These are phyloP conservation scores for Oenanthe melanoleuca DNA, from an alignment of 2,113 vertebrate species.

Conservation along the genomic window DNA sequence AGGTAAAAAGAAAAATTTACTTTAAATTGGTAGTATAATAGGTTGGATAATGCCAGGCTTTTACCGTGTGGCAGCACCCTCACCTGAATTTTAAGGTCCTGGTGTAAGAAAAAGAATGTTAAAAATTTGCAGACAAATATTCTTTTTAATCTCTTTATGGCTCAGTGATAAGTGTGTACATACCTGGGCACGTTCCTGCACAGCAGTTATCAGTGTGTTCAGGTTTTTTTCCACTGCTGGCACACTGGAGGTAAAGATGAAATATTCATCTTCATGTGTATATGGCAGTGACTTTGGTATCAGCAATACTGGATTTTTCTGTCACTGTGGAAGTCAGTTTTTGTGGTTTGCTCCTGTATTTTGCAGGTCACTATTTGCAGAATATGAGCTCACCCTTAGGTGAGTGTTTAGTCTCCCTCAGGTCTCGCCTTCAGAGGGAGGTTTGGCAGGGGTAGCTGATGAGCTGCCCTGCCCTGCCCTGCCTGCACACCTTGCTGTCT, in stretches of 20 bases:
- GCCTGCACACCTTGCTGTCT: neutral
- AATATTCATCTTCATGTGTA: neutral
- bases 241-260: neutral
- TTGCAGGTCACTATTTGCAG: neutral
- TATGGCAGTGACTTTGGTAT: neutral
- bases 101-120: neutral
- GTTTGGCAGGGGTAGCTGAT: neutral
- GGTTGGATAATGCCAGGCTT: neutral
- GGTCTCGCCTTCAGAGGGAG: neutral
- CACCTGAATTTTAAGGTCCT: neutral
- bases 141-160: conserved; percentile 30
- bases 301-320: neutral
- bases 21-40: neutral
- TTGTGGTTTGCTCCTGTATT: neutral
- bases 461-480: neutral
- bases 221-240: neutral
- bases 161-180: neutral
- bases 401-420: neutral
- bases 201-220: neutral
- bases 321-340: fast-evolving
- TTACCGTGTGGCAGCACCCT: fast-evolving
- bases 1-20: neutral
- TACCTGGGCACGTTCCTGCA: neutral
- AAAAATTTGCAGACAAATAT: conserved; percentile 18
- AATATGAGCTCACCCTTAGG: neutral